phyloP scores from a whole-genome alignment of 2,113 vertebrate genomes.

The Stigmatopora argus region DNA sequence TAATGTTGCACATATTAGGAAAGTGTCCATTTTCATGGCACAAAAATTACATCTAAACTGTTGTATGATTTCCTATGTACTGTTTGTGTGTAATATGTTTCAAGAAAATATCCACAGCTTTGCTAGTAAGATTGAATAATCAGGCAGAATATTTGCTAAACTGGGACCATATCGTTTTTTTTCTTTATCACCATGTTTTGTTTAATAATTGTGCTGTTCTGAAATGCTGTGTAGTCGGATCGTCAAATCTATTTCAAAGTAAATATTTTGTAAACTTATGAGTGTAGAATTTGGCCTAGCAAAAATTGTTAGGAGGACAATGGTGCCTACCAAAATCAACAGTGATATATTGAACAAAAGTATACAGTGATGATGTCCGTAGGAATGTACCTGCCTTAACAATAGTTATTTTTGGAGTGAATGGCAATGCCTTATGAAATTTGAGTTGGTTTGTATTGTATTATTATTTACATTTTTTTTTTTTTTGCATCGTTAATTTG shows the following conservation, averaged over 20 bases:
- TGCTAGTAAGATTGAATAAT: not conserved
- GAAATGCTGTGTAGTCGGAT: not conserved
- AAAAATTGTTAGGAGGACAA: not conserved
- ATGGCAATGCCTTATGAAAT: too few relatives aligned
- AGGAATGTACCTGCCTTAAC: not conserved
- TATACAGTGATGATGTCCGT: not conserved
- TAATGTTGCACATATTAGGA: not conserved
- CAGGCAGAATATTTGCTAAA: not conserved
- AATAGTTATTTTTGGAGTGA: too few relatives aligned
- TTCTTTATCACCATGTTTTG: not conserved
- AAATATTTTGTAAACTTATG: not conserved
- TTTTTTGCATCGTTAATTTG: not conserved
- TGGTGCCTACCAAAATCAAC: not conserved
- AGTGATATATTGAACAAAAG: not conserved
- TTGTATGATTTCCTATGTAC: not conserved
- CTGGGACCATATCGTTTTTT: not conserved
- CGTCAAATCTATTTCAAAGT: not conserved
- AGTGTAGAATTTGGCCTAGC: not conserved
- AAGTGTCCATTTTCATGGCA: too few relatives aligned
- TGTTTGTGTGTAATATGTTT: not conserved
- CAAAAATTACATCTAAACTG: not conserved
- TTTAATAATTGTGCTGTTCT: not conserved
- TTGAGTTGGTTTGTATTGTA: too few relatives aligned
- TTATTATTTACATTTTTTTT: too few relatives aligned
- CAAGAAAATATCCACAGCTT: not conserved